Evolutionary conservation across 1,140 invertebrate species (phyloP), one percentile per base, ranked within the genome.

Genomic region (Saxidomus purpurata): DNA sequence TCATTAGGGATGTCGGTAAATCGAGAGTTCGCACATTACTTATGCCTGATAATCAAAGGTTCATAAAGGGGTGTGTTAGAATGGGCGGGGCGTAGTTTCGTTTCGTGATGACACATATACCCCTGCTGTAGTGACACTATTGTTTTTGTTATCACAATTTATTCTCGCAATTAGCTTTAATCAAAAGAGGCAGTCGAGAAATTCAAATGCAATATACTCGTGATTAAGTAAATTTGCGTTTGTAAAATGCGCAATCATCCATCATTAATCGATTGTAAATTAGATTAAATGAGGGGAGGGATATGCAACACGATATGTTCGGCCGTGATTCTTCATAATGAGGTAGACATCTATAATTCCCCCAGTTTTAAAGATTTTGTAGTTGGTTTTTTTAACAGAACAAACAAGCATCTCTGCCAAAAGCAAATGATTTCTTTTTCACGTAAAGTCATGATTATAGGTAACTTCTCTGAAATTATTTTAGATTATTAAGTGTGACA

Each of bases 201-300:
- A 15, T 38, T 40, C 8, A 38, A 31, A 71, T 38, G 25, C 67
- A 71, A n/a, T 71, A 71, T 17, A 38, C 17, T 38, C 15, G 31
- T 71, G 67, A 38, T 71, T 71, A 71, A 38, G 36, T 8, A 71
- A 38, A 71, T 71, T 71, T 38, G 17, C 25, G 67, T 38, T 36
- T 38, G 34, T 71, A 71, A 71, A 28, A 71, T 71, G 67, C 31
- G n/a, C 34, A 36, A 71, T 71, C 67, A 71, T 40, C 17, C 31
- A 34, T 28, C 15, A 19, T 38, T 36, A 71, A 77, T 77, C 28
- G 74, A 8, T 49, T 17, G 34, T 77, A 77, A 52, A 47, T 31
- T 77, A 1, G 40, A 25, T 49, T 49, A 43, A 47, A 77, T 77
- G 22, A 77, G 34, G 74, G n/a, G 74, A 9, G 74, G 74, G 74